phyloP scores from a whole-genome alignment of 2,888 invertebrate genomes.

The Torymus auratus region DNA sequence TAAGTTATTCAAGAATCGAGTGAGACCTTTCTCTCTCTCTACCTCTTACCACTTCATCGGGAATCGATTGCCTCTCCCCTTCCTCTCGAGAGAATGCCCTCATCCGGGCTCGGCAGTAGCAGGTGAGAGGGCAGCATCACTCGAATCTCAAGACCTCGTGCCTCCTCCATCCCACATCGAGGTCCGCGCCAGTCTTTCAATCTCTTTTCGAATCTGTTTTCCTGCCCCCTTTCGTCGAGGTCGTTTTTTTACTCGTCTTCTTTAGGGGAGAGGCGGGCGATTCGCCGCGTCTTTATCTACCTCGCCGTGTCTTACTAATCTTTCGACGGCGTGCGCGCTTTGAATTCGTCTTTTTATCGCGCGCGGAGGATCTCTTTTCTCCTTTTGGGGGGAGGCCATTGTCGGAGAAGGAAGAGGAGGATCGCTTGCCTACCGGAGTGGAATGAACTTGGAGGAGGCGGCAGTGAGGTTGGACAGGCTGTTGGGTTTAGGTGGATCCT shows the following conservation, averaged over 20 bases:
- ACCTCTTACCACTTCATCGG: not conserved
- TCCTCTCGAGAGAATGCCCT: slow-evolving; percentile 33
- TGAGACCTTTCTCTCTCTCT: too few relatives aligned
- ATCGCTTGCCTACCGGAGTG: too few relatives aligned
- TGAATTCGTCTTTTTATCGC: not conserved
- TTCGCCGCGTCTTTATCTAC: too few relatives aligned
- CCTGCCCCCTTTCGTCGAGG: slow-evolving; percentile 40
- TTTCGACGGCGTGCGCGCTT: not conserved
- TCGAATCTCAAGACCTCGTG: slow-evolving; percentile 42
- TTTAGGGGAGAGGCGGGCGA: too few relatives aligned
- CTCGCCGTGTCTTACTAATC: too few relatives aligned
- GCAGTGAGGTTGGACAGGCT: too few relatives aligned
- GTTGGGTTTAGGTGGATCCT: too few relatives aligned
- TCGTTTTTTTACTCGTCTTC: not conserved
- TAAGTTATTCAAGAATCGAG: too few relatives aligned
- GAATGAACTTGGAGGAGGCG: too few relatives aligned
- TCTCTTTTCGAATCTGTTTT: slow-evolving; percentile 30
- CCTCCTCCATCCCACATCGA: not conserved
- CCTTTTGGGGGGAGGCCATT: too few relatives aligned
- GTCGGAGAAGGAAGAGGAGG: too few relatives aligned
- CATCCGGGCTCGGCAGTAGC: slow-evolving; percentile 22
- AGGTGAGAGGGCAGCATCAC: slow-evolving; percentile 43
- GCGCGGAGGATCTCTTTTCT: not conserved
- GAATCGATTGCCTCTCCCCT: slow-evolving; percentile 16
- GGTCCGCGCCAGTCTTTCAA: slow-evolving; percentile 6